Evolutionary conservation across 2,888 invertebrate species (phyloP).

Genomic region (Tyria jacobaeae): DNA sequence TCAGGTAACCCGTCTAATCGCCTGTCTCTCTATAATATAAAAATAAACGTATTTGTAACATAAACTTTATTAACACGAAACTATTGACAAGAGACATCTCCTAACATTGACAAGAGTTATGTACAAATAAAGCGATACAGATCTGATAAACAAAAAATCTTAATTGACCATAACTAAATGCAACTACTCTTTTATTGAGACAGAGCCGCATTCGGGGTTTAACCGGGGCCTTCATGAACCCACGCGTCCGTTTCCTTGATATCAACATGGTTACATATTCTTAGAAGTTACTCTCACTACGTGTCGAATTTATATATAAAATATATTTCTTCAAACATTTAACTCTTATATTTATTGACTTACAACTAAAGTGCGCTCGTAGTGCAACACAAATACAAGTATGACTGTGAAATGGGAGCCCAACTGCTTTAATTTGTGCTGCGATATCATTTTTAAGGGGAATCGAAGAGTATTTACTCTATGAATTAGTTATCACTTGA

Average conservation of each 20-base stretch:
- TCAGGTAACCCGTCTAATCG: too few species aligned
- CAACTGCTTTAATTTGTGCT: too few species aligned
- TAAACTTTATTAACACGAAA: conserved; percentile 42
- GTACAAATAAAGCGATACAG: conserved; percentile 18
- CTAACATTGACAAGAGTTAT: conserved; percentile 14
- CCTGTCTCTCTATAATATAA: too few species aligned
- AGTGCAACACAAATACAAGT: neutral
- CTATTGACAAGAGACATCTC: conserved; percentile 28
- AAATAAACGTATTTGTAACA: conserved; percentile 30
- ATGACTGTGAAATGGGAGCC: neutral
- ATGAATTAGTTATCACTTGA: too few species aligned
- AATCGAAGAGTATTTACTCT: too few species aligned
- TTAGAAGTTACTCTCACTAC: conserved; percentile 43
- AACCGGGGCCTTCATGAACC: neutral
- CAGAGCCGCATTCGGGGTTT: conserved; percentile 10
- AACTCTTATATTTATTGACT: neutral
- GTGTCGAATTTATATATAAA: conserved; percentile 34
- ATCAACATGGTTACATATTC: neutral
- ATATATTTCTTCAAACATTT: conserved; percentile 19
- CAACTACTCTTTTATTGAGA: neutral
- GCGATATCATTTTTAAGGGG: too few species aligned
- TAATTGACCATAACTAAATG: conserved; percentile 38
- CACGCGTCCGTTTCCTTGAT: neutral
- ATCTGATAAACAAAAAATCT: neutral
- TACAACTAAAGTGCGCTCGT: neutral